Conservation (phyloP, 2,888 invertebrate genomes). For the Thymelicus lineola region DNA sequence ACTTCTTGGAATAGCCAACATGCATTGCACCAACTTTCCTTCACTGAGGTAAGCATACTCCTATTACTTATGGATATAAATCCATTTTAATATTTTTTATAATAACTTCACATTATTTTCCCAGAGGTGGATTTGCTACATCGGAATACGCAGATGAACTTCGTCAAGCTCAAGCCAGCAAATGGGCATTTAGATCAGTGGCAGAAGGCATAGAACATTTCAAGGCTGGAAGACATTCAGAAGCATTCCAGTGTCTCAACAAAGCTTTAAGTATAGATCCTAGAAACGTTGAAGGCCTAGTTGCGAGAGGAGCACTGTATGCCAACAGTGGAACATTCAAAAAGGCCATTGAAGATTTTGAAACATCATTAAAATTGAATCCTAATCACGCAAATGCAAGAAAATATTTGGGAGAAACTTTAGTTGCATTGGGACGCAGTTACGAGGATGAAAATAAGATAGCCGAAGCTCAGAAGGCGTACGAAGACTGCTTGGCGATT, state of each 20-base stretch:
- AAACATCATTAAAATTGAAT: conserved; percentile 94
- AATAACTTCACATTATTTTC: conserved; percentile 37
- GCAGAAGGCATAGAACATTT: conserved; percentile 98
- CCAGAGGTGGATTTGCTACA: conserved; percentile 90
- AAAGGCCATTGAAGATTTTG: conserved; percentile 97
- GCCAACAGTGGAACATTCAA: conserved; percentile 97
- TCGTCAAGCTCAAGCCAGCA: conserved; percentile 95
- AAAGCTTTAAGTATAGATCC: conserved; percentile 97
- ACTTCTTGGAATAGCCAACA: conserved; percentile 89
- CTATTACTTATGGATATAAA: neutral
- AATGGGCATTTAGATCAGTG: conserved; percentile 97
- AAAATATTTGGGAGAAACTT: conserved; percentile 97
- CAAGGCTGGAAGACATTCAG: conserved; percentile 96
- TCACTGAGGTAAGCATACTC: conserved; percentile 86
- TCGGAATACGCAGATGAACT: conserved; percentile 93
- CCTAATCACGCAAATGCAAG: conserved; percentile 96
- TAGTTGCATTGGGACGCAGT: conserved; percentile 94
- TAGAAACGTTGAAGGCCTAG: conserved; percentile 95
- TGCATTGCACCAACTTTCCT: conserved; percentile 88
- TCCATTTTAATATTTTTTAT: neutral
- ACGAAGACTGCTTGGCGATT: conserved; percentile 92
- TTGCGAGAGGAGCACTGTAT: conserved; percentile 95
- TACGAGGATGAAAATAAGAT: conserved; percentile 95
- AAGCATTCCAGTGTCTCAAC: conserved; percentile 97
- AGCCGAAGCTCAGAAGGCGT: conserved; percentile 93